phyloP scores from a whole-genome alignment of 2,888 invertebrate genomes.

The Trissoscelio sp. region DNA sequence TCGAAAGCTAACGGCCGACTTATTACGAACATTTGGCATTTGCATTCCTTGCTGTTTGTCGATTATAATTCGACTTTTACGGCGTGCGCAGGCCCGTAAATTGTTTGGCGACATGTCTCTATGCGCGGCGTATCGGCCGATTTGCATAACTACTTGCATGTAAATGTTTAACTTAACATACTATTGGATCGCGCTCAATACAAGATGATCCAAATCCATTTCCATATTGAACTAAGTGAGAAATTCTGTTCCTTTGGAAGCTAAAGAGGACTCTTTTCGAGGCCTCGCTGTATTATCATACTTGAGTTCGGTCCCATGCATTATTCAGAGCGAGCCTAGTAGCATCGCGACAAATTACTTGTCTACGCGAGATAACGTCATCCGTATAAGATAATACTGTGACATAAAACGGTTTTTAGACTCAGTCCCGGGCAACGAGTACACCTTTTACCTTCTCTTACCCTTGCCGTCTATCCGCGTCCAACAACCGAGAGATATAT shows the following conservation, averaged over 20 bases:
- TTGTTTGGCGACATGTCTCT: conserved; percentile 33
- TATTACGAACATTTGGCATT: conserved; percentile 56
- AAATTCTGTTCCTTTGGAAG: conserved; percentile 77
- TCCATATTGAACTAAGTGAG: conserved; percentile 78
- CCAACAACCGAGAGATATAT: conserved; percentile 33
- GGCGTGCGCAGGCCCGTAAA: neutral
- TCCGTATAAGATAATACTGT: conserved; percentile 74
- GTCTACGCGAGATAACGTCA: conserved; percentile 76
- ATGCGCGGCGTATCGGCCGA: neutral
- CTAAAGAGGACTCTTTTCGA: conserved; percentile 71
- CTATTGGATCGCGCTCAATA: conserved; percentile 61
- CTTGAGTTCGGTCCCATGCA: conserved; percentile 67
- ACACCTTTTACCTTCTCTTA: conserved; percentile 43
- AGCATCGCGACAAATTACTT: conserved; percentile 80
- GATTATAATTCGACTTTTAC: conserved; percentile 45
- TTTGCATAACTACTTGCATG: conserved; percentile 59
- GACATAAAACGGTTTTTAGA: conserved; percentile 65
- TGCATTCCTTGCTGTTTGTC: conserved; percentile 16
- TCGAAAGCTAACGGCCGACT: conserved; percentile 22
- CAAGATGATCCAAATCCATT: conserved; percentile 75
- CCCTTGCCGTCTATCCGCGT: conserved; percentile 16
- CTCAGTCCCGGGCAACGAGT: conserved; percentile 18
- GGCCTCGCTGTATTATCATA: conserved; percentile 71
- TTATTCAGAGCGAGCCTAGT: conserved; percentile 75
- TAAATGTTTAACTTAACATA: conserved; percentile 57